phyloP scores from a whole-genome alignment of 1,140 invertebrate genomes.

The Eufriesea mexicana region DNA sequence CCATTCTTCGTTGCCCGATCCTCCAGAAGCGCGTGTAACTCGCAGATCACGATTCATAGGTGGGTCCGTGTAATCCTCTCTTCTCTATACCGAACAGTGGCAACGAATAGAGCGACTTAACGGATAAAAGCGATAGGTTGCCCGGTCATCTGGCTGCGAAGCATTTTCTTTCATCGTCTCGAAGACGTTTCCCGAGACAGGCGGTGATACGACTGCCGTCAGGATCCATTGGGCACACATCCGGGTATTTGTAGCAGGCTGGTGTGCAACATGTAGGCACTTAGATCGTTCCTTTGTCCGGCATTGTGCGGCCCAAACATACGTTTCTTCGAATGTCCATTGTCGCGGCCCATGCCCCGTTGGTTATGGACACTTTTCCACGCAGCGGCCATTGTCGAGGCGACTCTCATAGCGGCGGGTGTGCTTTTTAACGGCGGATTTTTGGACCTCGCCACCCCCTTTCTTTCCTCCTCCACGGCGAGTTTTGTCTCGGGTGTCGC shows the following conservation, averaged over 20 bases:
- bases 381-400: constrained; percentile 53
- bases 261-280: constrained; percentile 67
- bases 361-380: constrained; percentile 64
- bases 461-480: too few relatives aligned
- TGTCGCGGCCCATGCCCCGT: constrained; percentile 46
- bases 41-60: not conserved
- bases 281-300: constrained; percentile 65
- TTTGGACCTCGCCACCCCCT: constrained; percentile 24
- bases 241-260: constrained; percentile 64
- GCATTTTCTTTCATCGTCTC: constrained; percentile 34
- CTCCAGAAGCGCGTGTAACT: not conserved
- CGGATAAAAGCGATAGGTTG: constrained; percentile 18
- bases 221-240: constrained; percentile 63
- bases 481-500: constrained; percentile 50
- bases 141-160: constrained; percentile 17
- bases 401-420: constrained; percentile 21
- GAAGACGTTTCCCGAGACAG: constrained; percentile 36
- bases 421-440: constrained; percentile 57
- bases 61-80: not conserved
- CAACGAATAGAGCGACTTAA: constrained; percentile 6
- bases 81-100: not conserved
- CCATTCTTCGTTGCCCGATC: not conserved
- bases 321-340: constrained; percentile 65
- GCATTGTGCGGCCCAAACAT: constrained; percentile 57
- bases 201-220: constrained; percentile 34